Percentiles rank a stretch among this genome's conserved stretches.
Conservation (phyloP, 2,113 vertebrate genomes). For the Pteruthius melanotis region DNA sequence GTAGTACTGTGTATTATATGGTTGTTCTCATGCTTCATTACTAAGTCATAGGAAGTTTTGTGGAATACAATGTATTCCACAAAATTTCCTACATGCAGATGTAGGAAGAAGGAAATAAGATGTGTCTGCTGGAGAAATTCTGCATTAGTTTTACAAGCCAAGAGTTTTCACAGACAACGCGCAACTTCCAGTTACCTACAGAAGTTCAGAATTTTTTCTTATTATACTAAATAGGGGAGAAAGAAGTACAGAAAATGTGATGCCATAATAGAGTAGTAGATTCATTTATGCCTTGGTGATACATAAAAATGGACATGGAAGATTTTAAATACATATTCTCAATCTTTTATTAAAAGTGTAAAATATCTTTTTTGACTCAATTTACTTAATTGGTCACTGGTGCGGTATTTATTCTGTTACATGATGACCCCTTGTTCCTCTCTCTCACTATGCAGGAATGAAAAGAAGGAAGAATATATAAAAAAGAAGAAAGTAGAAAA, state of each 20-base stretch:
- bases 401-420: neutral
- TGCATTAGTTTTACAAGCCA: neutral
- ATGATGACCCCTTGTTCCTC: neutral
- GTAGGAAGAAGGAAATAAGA: neutral
- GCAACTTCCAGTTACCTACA: neutral
- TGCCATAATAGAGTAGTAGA: neutral
- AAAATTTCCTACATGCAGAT: too few relatives aligned
- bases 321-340: neutral
- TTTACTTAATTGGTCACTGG: neutral
- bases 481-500: constrained; percentile 73
- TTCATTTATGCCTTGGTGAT: neutral
- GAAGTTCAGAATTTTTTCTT: neutral
- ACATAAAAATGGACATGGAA: neutral
- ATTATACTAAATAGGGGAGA: neutral
- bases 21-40: neutral
- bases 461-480: constrained; percentile 80
- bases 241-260: neutral
- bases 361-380: neutral
- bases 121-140: neutral
- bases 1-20: neutral
- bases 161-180: neutral
- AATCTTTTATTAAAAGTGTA: neutral
- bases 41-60: neutral
- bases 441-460: constrained; percentile 71
- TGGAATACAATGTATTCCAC: neutral